These are phyloP conservation scores for Cosmopolites sordidus DNA, from an alignment of 2,888 invertebrate genomes.

Conservation along the genomic window DNA sequence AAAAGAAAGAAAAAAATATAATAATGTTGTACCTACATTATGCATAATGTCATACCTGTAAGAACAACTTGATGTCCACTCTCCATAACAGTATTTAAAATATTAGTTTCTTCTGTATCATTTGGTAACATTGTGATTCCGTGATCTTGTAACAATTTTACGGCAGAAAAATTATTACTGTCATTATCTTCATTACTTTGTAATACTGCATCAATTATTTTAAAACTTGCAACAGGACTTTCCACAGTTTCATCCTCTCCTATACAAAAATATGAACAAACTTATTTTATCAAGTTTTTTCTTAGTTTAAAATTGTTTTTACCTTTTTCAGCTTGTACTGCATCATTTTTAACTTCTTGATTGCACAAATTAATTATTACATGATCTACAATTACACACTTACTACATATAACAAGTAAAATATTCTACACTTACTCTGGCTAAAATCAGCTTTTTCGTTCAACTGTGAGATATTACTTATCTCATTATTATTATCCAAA, in stretches of 20 bases:
- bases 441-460: neutral
- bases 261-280: no score
- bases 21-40: no score
- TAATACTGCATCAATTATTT: conserved; percentile 12
- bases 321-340: neutral
- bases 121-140: conserved; percentile 80
- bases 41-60: conserved; percentile 56
- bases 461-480: neutral
- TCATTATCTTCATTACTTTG: conserved; percentile 17
- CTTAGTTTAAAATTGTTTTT: no score
- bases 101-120: conserved; percentile 62
- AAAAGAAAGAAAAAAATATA: no score
- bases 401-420: neutral
- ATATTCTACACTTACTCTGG: neutral
- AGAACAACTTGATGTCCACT: conserved; percentile 81
- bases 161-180: conserved; percentile 27
- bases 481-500: neutral
- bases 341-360: conserved; percentile 6
- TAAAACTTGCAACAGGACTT: conserved; percentile 4
- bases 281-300: no score
- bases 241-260: neutral
- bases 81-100: conserved; percentile 76
- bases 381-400: conserved; percentile 6
- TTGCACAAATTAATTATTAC: conserved; percentile 13
- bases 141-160: conserved; percentile 74